A percentile compares a stretch with the other conserved stretches of the same genome.
These are phyloP conservation scores for Drosophila repletoides DNA, from an alignment of 1,140 invertebrate genomes.

Conservation along the genomic window DNA sequence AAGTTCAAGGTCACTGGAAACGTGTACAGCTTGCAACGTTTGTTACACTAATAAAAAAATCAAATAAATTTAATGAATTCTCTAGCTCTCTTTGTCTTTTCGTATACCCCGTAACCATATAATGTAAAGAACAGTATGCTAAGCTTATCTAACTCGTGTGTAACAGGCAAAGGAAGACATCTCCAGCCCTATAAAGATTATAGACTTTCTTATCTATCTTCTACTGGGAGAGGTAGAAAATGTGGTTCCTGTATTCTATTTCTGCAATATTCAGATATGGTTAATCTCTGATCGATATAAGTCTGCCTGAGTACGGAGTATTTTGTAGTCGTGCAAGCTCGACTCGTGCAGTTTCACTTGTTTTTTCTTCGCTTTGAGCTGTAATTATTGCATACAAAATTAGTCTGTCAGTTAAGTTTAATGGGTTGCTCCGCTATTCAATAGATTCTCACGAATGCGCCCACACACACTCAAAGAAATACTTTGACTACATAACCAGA, in stretches of 20 bases:
- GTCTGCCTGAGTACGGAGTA: too few relatives aligned
- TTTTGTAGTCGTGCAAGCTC: too few relatives aligned
- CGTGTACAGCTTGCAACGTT: slow-evolving; percentile 56
- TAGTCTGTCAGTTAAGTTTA: slow-evolving; percentile 20
- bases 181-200: too few relatives aligned
- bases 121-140: too few relatives aligned
- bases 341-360: not conserved
- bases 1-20: slow-evolving; percentile 72
- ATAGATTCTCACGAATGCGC: slow-evolving; percentile 58
- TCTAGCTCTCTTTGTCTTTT: not conserved
- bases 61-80: slow-evolving; percentile 46
- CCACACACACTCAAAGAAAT: slow-evolving; percentile 15
- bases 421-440: slow-evolving; percentile 13
- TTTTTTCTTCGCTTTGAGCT: not conserved
- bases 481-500: slow-evolving; percentile 3
- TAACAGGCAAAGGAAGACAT: too few relatives aligned
- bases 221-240: too few relatives aligned
- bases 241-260: too few relatives aligned
- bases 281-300: too few relatives aligned
- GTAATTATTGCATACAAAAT: slow-evolving; percentile 59
- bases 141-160: too few relatives aligned
- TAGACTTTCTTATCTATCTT: too few relatives aligned
- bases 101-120: too few relatives aligned
- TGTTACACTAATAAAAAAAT: slow-evolving; percentile 63
- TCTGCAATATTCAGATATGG: too few relatives aligned